Evolutionary conservation across 2,113 vertebrate genomes (phyloP), one percentile per base, ranked within the genome.

Genomic region (Muntiacus muntjak): DNA sequence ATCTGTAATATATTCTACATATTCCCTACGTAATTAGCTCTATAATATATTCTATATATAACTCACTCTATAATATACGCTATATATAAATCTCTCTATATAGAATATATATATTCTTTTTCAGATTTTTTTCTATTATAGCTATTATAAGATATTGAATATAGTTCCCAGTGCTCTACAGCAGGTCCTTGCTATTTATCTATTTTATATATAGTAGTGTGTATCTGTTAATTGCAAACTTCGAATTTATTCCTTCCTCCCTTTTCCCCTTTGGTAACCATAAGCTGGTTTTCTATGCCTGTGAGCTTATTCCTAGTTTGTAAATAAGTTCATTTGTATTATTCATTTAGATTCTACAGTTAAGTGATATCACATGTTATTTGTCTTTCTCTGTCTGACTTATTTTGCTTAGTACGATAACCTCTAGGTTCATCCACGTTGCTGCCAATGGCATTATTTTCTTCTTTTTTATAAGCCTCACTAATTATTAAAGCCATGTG

Each of bases 401-500:
- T 82, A 82, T 50, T 81, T 82, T 1, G 1, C 3, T 82, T 82
- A 82, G 17, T 52, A 52, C 19, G 19, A 52, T 52, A 33, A 81
- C 6, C 78, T 52, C 30, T 23, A 33, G 30, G 17, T 23, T 33
- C 78, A 81, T n/a, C 17, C 78, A 81, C 1, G 0, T n/a, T 21
- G 79, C 47, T n/a, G 79, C 79, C n/a, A 23, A 82, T n/a, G 50
- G 79, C 30, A 54, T 25, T n/a, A n/a, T 23, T 54, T 54, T 50
- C 50, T 52, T 79, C 15, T 50, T 52, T 54, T n/a, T 19, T 23
- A 14, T 17, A 58, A 89, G 33, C 5, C 30, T 54, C 54, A 55
- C 83, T 97, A 54, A 89, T 64, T 95, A 91, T 87, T 47, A 79
- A 96, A 91, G 78, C 15, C 33, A 30, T 43, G 55, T 50, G 62